Base-by-base conservation (phyloP, 2,888 invertebrate genomes). In the Parnassius apollo region DNA sequence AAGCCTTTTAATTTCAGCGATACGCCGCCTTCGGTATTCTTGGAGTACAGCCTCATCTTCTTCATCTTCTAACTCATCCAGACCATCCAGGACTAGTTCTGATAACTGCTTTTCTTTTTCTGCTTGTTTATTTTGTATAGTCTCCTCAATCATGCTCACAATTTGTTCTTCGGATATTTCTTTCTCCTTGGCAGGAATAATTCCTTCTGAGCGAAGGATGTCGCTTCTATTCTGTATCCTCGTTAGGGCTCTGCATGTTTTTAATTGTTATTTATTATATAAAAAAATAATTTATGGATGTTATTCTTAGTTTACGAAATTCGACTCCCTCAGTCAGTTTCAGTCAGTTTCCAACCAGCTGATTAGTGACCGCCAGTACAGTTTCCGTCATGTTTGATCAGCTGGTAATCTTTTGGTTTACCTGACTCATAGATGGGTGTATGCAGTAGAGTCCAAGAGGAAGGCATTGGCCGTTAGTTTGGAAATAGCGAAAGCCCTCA, bases 161-260 rank as follows among this genome's bases (percentile, higher is more conserved):
- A 99, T 96, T 77, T 98, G 95, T 74, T 97, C 97, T 83, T 99
- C 98, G 0, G 98, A 96, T 51, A 98, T 93, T 90, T 97, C 97
- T 58, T 94, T 95, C 78, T 96, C 96, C 78, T 97, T 96, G 11
- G 93, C 94, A 0, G 98, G 98, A 67, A 99, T 92, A 66, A 99
- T 99, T 53, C 98, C 98, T 82, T 98, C 97, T 2, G 95, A 90
- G 55, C 98, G 94, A 46, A 99, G 94, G 68, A 97, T 94, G 92
- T 99, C 98, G 88, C n/a, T 99, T 99, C 99, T 99, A 99, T 91
- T 99, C 95, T 11, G 98, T 99, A 84, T 99, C 98, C 92, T 97
- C 98, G 88, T 98, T 96, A 59, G 96, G 97, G 78, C 98, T 95
- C 98, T 71, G 71, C 74, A 74, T 74, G 18, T 65, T 70, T 53